Evolutionary conservation across 2,113 vertebrate species (phyloP).

Genomic region (human (Homo sapiens)): GRCh38 chr20:40924501-40925000

Average conservation of each 20-base stretch:
- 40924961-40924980: not conserved
- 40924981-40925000: not conserved
- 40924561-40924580: no score
- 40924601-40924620: no score
- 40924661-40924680: no score
- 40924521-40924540: no score
- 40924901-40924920: not conserved
- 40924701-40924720: no score
- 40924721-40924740: not conserved
- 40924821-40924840: not conserved
- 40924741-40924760: not conserved
- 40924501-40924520: no score
- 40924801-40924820: not conserved
- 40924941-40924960: constrained; percentile 20
- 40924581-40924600: no score
- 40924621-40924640: no score
- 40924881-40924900: not conserved
- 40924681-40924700: no score
- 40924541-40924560: no score
- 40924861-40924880: not conserved
- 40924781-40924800: not conserved
- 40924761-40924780: not conserved
- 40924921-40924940: not conserved
- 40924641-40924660: no score
- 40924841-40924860: not conserved